Conservation (phyloP, 2,888 invertebrate species). For the Tiphia femorata region DNA sequence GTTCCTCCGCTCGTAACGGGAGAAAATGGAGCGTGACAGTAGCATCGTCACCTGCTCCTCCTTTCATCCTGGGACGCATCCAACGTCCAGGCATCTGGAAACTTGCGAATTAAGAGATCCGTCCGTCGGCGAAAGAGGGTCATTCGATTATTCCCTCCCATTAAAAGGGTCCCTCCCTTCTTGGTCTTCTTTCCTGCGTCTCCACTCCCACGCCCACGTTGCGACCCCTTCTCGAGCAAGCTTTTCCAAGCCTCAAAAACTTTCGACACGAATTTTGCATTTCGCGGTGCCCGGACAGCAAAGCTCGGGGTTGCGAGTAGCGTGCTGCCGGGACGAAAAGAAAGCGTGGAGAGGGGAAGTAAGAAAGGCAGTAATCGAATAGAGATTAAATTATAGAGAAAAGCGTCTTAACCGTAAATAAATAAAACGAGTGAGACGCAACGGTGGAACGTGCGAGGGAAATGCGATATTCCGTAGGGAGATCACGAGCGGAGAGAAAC, state of each 20-base stretch:
- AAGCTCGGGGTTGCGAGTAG: conserved; percentile 1
- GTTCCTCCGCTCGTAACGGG: conserved; percentile 1
- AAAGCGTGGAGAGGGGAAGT: conserved; percentile 4
- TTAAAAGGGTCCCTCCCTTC: conserved; percentile 45
- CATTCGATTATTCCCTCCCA: conserved; percentile 62
- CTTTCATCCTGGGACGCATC: conserved; percentile 7
- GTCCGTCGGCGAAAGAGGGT: conserved; percentile 27
- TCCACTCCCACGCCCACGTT: not conserved
- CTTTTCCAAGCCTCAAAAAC: conserved; percentile 43
- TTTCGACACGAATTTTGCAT: conserved; percentile 65
- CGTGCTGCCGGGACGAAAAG: conserved; percentile 33
- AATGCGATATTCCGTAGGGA: too few species aligned
- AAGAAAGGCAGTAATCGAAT: conserved; percentile 8
- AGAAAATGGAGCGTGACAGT: conserved; percentile 18
- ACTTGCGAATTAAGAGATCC: conserved; percentile 60
- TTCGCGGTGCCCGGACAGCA: conserved; percentile 43
- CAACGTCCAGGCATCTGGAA: conserved; percentile 42
- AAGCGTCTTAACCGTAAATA: too few species aligned
- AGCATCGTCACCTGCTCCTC: conserved; percentile 25
- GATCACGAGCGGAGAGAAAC: too few species aligned
- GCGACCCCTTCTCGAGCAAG: not conserved
- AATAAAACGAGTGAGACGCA: too few species aligned
- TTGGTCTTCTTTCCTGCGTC: conserved; percentile 2
- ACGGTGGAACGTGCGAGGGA: too few species aligned
- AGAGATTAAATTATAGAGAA: too few species aligned